Evolutionary conservation across 2,888 invertebrate genomes (phyloP), one percentile per base, ranked within the genome.

Genomic region (Carabus problematicus): DNA sequence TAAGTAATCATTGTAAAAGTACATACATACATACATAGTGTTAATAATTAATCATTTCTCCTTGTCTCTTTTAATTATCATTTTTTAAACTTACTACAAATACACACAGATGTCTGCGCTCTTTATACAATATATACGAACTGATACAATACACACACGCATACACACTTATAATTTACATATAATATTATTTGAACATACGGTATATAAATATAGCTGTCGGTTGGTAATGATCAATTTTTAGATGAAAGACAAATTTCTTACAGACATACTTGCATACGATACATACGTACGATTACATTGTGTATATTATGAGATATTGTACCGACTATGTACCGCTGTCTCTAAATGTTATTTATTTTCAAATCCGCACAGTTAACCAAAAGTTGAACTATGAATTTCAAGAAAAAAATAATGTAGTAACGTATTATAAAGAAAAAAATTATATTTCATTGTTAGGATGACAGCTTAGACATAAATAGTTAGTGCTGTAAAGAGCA

Each of bases 401-500:
- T 64, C 67, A 76, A 77, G 75, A 73, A 75, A 74, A 73, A 74
- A 72, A 74, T 76, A 76, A 77, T 76, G 75, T 76, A 76, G 76
- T 75, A 75, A 74, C 74, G 75, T 76, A 75, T 76, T 75, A 75
- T 74, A 75, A 75, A 29, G 29, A 29, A 29, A 72, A 72, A 75
- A 77, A 77, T 73, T 75, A 76, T 77, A 79, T 78, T 79, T 80
- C 80, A 80, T 80, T 80, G 80, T 81, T 81, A 81, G 80, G 76
- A 79, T 76, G 77, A 78, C 79, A 79, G 79, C 79, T 80, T 79
- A 79, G 80, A 77, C 75, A 77, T 80, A 16, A 52, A 52, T 52
- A 79, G 80, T 75, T 73, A 72, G 78, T 76, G 80, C 81, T 81
- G 81, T 81, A 80, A 81, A 79, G 79, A 79, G 79, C 80, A 81